These are phyloP conservation scores for Synodontis membranacea DNA, from an alignment of 2,113 vertebrate species.

Conservation along the genomic window DNA sequence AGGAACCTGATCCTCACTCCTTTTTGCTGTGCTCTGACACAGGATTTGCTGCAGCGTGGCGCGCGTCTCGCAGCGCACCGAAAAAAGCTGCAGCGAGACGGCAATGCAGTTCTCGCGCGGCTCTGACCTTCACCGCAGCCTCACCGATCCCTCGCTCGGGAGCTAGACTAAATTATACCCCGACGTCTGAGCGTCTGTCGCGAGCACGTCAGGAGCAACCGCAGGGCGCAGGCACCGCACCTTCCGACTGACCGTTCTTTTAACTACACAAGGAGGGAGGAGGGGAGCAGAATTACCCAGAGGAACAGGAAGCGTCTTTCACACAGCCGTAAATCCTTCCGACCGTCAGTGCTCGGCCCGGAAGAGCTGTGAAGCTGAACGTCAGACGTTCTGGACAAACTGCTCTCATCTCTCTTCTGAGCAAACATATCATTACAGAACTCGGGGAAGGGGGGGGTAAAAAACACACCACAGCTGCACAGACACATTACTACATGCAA, in stretches of 20 bases:
- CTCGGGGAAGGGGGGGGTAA: too few species aligned
- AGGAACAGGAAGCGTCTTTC: constrained; percentile 27
- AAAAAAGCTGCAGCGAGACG: constrained; percentile 35
- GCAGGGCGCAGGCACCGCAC: not conserved
- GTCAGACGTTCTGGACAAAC: not conserved
- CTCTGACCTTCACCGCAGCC: constrained; percentile 50
- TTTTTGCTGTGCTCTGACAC: not conserved
- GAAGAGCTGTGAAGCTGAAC: not conserved
- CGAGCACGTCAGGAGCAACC: not conserved
- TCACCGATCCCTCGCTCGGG: not conserved
- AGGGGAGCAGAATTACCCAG: not conserved
- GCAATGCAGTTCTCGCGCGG: constrained; percentile 23
- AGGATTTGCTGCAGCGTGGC: constrained; percentile 4
- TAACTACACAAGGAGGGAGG: not conserved
- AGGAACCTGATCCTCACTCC: not conserved
- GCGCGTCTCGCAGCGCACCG: not conserved
- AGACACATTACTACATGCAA: not conserved
- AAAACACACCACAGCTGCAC: not conserved
- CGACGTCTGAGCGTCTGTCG: not conserved
- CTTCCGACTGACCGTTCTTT: constrained; percentile 8
- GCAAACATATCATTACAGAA: constrained; percentile 29
- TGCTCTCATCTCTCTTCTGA: not conserved
- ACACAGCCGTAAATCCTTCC: constrained; percentile 4
- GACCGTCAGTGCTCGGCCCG: not conserved
- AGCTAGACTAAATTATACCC: constrained; percentile 25